Evolutionary conservation across 2,797 vertebrate genomes (phyloP).

Genomic region (Iguana delicatissima): DNA sequence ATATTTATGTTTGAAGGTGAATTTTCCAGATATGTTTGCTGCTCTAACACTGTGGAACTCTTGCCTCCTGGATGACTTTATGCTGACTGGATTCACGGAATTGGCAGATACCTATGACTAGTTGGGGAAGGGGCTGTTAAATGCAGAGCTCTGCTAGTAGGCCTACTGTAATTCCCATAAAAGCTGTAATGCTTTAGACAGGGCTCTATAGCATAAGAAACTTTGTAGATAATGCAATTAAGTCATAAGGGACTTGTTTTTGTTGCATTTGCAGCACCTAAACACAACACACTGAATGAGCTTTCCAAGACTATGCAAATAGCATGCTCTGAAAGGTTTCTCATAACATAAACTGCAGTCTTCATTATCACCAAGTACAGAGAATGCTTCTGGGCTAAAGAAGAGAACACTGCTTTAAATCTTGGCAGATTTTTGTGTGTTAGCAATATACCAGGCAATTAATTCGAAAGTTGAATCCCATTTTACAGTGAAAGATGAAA

Average conservation of each 20-base stretch:
- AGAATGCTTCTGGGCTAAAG: constrained; percentile 11
- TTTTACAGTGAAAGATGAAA: neutral
- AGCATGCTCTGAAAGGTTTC: constrained; percentile 21
- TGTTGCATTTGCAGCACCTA: constrained; percentile 17
- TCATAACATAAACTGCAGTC: neutral
- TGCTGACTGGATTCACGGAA: neutral
- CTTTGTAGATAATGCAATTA: constrained; percentile 6
- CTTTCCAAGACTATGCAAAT: constrained; percentile 18
- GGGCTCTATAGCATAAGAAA: neutral
- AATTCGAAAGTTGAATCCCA: neutral
- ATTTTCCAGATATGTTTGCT: neutral
- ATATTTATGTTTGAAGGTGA: neutral
- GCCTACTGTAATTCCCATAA: neutral
- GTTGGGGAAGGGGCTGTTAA: neutral
- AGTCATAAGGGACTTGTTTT: constrained; percentile 15
- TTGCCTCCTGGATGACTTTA: neutral
- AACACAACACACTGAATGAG: neutral
- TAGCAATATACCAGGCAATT: neutral
- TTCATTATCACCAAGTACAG: constrained; percentile 16
- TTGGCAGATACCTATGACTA: neutral
- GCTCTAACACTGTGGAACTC: neutral
- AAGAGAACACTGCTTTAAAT: neutral
- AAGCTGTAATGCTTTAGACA: constrained; percentile 1
- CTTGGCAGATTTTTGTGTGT: neutral
- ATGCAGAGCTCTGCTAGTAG: neutral